phyloP scores from a whole-genome alignment of 2,113 vertebrate species.

The Pteropus alecto region DNA sequence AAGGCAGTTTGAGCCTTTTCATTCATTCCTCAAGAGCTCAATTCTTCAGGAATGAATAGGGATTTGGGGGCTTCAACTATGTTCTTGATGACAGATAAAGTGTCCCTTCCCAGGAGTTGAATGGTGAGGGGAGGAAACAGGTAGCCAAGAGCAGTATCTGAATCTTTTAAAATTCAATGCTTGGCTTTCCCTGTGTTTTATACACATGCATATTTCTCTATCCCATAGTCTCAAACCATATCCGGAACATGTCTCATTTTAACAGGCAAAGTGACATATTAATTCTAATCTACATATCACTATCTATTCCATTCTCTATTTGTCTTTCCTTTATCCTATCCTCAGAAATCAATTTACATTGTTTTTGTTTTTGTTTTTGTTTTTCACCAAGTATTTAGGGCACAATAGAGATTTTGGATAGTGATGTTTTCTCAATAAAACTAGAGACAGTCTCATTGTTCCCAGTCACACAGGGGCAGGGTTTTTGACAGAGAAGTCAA shows the following conservation, averaged over 20 bases:
- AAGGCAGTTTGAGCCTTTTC: background rate
- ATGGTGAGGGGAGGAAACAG: background rate
- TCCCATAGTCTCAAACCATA: background rate
- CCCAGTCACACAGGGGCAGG: background rate
- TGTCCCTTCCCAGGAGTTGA: background rate
- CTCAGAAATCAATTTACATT: background rate
- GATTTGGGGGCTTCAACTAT: background rate
- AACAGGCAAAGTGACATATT: background rate
- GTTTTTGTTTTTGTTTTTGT: background rate
- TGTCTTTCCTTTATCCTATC: background rate
- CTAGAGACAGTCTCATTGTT: background rate
- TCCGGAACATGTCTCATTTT: background rate
- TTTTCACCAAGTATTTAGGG: background rate
- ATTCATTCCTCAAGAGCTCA: background rate
- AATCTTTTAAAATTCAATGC: background rate
- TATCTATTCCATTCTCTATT: background rate
- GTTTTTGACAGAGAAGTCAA: background rate
- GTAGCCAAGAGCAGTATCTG: background rate
- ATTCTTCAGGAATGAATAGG: background rate
- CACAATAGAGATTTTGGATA: background rate
- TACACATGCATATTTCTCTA: background rate
- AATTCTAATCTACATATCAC: background rate
- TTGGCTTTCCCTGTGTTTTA: background rate
- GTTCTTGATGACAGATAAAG: background rate
- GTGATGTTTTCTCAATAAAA: background rate